phyloP scores from a whole-genome alignment of 1,140 invertebrate species.

The Zaprionus gabonicus region DNA sequence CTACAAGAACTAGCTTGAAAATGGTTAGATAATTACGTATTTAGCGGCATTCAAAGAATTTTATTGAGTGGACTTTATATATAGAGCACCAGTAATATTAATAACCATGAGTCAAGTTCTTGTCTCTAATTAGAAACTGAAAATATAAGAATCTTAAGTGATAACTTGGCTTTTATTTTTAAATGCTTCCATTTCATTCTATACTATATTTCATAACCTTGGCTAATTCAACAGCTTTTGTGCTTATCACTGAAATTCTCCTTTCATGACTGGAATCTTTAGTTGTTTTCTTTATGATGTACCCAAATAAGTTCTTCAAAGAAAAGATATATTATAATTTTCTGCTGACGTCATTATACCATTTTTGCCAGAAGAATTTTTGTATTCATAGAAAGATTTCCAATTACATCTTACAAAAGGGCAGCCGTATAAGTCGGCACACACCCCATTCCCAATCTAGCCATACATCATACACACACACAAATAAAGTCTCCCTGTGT shows the following conservation, averaged over 20 bases:
- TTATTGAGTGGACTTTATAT: constrained; percentile 10
- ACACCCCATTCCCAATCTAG: neutral
- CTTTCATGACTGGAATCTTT: neutral
- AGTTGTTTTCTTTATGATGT: neutral
- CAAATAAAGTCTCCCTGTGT: neutral
- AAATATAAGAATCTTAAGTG: neutral
- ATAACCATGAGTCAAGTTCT: constrained; percentile 16
- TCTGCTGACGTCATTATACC: constrained; percentile 8
- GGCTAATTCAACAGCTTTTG: neutral
- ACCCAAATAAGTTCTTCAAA: neutral
- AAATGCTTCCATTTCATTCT: neutral
- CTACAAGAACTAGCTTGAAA: constrained; percentile 1
- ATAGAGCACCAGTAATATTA: neutral
- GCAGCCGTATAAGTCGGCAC: neutral
- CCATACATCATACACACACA: constrained; percentile 10
- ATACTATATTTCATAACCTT: neutral
- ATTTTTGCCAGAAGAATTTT: constrained; percentile 8
- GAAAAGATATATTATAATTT: neutral
- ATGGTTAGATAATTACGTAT: neutral
- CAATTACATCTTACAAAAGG: constrained; percentile 18
- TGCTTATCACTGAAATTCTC: neutral
- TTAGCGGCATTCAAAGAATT: constrained; percentile 4
- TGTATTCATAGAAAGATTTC: neutral
- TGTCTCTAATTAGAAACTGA: constrained; percentile 6
- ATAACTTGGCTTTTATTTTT: constrained; percentile 5